Evolutionary conservation across 2,888 invertebrate genomes (phyloP).

Genomic region (Rhogogaster chlorosoma): DNA sequence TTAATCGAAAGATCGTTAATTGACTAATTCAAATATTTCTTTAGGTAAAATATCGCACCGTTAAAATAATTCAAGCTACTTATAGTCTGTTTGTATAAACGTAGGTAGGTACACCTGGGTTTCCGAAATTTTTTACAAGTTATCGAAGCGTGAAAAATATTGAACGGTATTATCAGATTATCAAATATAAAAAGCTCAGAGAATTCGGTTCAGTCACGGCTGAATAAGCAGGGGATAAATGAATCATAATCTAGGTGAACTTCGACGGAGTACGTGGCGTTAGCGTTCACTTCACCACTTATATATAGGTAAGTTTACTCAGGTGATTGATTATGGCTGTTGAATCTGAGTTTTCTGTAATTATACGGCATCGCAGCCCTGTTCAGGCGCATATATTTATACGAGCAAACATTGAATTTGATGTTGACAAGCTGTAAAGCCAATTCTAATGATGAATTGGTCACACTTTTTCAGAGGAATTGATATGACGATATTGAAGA

Average conservation of each 20-base stretch:
- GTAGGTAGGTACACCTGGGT: neutral
- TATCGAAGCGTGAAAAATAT: neutral
- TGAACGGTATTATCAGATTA: neutral
- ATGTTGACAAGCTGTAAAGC: neutral
- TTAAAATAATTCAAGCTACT: neutral
- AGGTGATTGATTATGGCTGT: slow-evolving; percentile 8
- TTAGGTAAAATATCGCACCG: neutral
- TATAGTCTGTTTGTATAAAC: neutral
- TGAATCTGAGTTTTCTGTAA: neutral
- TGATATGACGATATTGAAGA: neutral
- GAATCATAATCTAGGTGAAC: slow-evolving; percentile 15
- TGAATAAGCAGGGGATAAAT: neutral
- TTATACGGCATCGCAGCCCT: neutral
- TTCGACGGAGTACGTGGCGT: neutral
- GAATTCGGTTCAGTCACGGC: neutral
- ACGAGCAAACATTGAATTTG: slow-evolving; percentile 4
- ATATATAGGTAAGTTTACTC: neutral
- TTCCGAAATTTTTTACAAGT: neutral
- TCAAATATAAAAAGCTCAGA: neutral
- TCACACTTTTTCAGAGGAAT: neutral
- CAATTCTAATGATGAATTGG: slow-evolving; percentile 10
- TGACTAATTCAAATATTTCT: neutral
- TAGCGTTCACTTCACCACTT: neutral
- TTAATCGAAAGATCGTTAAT: neutral
- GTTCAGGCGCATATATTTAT: neutral